Evolutionary conservation across 2,888 invertebrate species (phyloP).

Genomic region (Lycophotia porphyrea): DNA sequence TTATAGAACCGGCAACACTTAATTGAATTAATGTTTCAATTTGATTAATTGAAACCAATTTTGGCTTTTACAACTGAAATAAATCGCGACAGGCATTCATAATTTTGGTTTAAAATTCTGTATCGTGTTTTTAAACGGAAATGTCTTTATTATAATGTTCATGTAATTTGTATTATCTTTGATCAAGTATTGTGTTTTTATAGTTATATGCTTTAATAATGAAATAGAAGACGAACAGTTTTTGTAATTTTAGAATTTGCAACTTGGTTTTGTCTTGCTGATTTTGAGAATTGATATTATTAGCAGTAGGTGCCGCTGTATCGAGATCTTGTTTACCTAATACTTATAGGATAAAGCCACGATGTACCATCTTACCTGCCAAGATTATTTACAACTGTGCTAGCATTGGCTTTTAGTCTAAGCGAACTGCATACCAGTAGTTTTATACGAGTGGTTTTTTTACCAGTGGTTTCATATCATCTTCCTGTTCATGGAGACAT

Average conservation of each 20-base stretch:
- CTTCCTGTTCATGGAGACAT: not conserved
- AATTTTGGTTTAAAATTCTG: slow-evolving; percentile 55
- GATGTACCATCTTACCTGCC: not conserved
- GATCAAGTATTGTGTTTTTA: not conserved
- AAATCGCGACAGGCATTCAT: slow-evolving; percentile 64
- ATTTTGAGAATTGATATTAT: not conserved
- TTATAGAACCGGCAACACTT: slow-evolving; percentile 64
- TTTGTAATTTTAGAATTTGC: not conserved
- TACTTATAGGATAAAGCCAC: not conserved
- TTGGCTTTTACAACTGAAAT: slow-evolving; percentile 66
- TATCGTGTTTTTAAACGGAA: slow-evolving; percentile 62
- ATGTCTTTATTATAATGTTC: slow-evolving; percentile 36
- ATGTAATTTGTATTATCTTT: slow-evolving; percentile 47
- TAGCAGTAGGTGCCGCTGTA: not conserved
- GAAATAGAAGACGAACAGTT: not conserved
- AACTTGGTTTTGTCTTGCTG: not conserved
- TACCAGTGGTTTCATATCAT: no score
- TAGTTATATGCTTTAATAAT: not conserved
- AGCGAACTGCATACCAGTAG: not conserved
- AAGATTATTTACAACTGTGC: not conserved
- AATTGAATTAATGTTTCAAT: slow-evolving; percentile 72
- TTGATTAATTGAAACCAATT: slow-evolving; percentile 71
- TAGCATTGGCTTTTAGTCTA: not conserved
- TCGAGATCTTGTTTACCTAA: not conserved
- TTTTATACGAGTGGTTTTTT: no score